Conservation (phyloP, 2,797 vertebrate species). For the Cyprinella venusta region DNA sequence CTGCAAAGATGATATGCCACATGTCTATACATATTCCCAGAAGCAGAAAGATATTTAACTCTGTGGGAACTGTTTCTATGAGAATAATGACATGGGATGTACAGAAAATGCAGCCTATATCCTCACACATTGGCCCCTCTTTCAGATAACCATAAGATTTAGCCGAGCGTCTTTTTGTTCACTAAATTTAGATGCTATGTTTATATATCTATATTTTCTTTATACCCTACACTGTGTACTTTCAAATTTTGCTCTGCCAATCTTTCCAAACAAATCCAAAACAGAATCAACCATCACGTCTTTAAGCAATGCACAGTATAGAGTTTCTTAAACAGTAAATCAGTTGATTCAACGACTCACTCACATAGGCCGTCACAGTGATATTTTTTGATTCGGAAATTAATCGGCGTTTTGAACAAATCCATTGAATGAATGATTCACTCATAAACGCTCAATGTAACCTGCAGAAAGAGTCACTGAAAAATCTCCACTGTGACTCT, state of each 20-base stretch:
- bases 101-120: not conserved
- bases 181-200: not conserved
- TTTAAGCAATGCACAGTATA: not conserved
- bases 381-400: not conserved
- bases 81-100: not conserved
- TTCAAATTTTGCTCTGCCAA: not conserved
- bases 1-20: constrained; percentile 33
- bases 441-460: not conserved
- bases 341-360: not conserved
- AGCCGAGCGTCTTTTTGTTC: not conserved
- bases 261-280: not conserved
- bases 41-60: not conserved
- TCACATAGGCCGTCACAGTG: not conserved
- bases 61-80: not conserved
- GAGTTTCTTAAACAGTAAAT: not conserved
- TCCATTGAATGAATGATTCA: not conserved
- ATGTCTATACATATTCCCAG: constrained; percentile 48
- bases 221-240: not conserved
- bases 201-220: not conserved
- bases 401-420: not conserved
- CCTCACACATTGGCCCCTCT: not conserved
- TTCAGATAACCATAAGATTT: not conserved
- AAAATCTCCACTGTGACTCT: not conserved
- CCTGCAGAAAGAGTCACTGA: not conserved
- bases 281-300: too few relatives aligned